A percentile compares a stretch with the other conserved stretches of the same genome.
These are phyloP conservation scores for Coelopa frigida DNA, from an alignment of 1,140 invertebrate genomes.

Conservation along the genomic window DNA sequence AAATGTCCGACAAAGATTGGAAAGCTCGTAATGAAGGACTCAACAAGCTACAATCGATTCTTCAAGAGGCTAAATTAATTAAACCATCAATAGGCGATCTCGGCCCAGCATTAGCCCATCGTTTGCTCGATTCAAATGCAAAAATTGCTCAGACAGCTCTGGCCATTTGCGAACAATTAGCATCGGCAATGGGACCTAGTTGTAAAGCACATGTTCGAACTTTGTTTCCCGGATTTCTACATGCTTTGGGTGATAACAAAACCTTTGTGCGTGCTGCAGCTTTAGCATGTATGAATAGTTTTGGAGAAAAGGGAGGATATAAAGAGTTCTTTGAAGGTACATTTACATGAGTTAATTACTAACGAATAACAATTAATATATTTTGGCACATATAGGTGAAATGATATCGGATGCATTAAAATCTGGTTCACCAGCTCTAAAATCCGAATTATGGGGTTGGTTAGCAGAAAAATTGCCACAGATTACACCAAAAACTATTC, in stretches of 20 bases:
- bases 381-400: constrained; percentile 53
- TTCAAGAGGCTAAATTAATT: constrained; percentile 70
- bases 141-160: constrained; percentile 79
- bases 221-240: constrained; percentile 77
- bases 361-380: too few relatives aligned
- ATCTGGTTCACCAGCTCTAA: constrained; percentile 71
- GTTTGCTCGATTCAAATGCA: constrained; percentile 83
- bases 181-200: constrained; percentile 70
- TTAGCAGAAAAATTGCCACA: constrained; percentile 70
- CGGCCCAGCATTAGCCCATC: constrained; percentile 64
- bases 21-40: constrained; percentile 57
- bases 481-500: constrained; percentile 60
- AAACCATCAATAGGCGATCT: constrained; percentile 76
- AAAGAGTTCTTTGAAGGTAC: constrained; percentile 66
- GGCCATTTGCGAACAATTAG: constrained; percentile 71
- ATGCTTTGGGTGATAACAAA: constrained; percentile 62
- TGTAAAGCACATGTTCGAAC: constrained; percentile 71
- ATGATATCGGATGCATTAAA: constrained; percentile 81
- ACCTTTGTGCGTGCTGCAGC: constrained; percentile 70
- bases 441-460: constrained; percentile 78
- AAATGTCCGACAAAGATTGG: constrained; percentile 91
- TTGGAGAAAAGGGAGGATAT: constrained; percentile 71
- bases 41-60: constrained; percentile 47
- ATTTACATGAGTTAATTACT: neutral
- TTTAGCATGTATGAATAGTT: constrained; percentile 72